Percentiles rank a stretch among this genome's conserved stretches.
Evolutionary conservation across 2,797 vertebrate species (phyloP).

Genomic region (Thripadectes ignobilis): DNA sequence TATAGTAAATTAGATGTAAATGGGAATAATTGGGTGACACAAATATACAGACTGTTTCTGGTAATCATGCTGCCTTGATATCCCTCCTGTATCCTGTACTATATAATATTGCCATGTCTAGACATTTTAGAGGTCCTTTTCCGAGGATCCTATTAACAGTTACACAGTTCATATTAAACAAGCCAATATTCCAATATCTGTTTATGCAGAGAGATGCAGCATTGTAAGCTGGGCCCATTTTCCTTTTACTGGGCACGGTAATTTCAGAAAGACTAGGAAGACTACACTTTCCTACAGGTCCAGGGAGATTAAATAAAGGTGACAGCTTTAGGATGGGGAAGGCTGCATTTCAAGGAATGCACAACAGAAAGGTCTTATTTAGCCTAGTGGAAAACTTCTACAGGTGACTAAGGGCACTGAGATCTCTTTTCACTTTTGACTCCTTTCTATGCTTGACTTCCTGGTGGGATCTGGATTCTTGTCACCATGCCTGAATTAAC

Average conservation of each 20-base stretch:
- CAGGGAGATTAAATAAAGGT: not conserved
- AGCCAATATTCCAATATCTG: not conserved
- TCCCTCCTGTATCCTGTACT: not conserved
- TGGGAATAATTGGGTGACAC: not conserved
- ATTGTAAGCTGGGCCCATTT: not conserved
- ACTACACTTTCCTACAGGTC: not conserved
- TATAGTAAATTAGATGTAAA: not conserved
- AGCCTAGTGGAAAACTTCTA: not conserved
- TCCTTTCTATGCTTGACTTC: not conserved
- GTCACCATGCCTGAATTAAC: not conserved
- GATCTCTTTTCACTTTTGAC: not conserved
- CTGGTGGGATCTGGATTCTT: not conserved
- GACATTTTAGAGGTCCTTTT: not conserved
- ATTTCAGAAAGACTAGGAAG: not conserved
- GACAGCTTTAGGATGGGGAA: not conserved
- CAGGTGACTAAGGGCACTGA: not conserved
- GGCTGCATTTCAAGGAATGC: not conserved
- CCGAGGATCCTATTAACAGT: not conserved
- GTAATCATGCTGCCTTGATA: not conserved
- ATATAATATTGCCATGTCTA: not conserved
- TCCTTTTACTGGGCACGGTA: not conserved
- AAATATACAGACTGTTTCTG: not conserved
- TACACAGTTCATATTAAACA: not conserved
- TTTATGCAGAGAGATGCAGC: not conserved
- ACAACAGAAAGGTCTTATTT: not conserved